A percentile compares a stretch with the other conserved stretches of the same genome.
Conservation (phyloP, 35 echinoderm and acorn worm genomes). For the Heliocidaris erythrogramma region DNA sequence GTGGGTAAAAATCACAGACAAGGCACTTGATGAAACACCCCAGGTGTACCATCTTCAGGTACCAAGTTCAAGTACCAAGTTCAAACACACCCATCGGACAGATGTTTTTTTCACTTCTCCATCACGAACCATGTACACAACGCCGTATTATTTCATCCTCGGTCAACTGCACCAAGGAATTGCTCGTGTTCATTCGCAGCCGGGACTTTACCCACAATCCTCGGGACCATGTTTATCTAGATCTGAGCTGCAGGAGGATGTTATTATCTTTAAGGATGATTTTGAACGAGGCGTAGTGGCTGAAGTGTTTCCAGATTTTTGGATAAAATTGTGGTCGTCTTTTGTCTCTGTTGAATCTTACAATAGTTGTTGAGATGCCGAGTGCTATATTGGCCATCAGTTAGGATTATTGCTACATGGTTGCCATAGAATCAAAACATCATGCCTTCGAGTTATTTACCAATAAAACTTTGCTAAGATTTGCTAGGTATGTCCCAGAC, state of each 20-base stretch:
- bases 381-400: background rate
- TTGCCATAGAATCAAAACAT: background rate
- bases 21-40: background rate
- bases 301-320: background rate
- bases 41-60: background rate
- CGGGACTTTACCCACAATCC: background rate
- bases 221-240: background rate
- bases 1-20: too few relatives aligned
- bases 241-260: background rate
- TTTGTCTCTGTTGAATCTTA: background rate
- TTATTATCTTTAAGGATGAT: slow-evolving; percentile 4
- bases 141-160: slow-evolving; percentile 19
- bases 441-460: background rate
- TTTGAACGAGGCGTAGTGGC: background rate
- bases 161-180: slow-evolving; percentile 6
- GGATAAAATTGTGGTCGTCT: background rate
- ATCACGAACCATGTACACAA: background rate
- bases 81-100: background rate
- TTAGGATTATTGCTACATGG: background rate
- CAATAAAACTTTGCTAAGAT: background rate
- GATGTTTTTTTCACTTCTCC: background rate
- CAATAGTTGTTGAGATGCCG: background rate
- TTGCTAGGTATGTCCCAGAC: background rate
- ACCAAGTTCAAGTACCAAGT: background rate
- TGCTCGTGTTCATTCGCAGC: background rate